Evolutionary conservation across 2,113 vertebrate species (phyloP).

Genomic region (Bos taurus): DNA sequence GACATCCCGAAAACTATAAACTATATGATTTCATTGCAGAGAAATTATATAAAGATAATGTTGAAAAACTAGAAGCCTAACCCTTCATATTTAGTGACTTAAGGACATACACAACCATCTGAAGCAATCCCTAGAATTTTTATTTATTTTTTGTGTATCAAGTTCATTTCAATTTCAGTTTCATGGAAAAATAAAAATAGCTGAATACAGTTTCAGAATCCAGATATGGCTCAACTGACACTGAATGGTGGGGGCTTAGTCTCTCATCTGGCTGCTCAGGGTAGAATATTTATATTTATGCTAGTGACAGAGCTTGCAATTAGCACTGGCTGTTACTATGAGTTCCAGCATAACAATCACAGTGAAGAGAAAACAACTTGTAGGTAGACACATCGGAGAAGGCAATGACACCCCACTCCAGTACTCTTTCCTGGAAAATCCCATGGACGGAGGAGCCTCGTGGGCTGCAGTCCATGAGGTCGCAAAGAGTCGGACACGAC

Average conservation of each 20-base stretch:
- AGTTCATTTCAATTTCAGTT: neutral
- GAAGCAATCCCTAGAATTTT: neutral
- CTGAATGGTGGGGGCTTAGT: neutral
- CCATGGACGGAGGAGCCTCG: too few species aligned
- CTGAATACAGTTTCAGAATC: neutral
- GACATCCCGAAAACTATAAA: neutral
- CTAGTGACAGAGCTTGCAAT: neutral
- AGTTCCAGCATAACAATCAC: neutral
- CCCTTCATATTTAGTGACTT: neutral
- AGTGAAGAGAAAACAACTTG: neutral
- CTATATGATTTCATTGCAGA: neutral
- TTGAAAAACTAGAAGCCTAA: neutral
- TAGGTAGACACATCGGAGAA: neutral
- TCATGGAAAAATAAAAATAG: neutral
- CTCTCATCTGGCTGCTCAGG: neutral
- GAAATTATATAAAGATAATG: neutral
- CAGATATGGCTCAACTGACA: neutral
- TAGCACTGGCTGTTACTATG: neutral
- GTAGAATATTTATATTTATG: neutral
- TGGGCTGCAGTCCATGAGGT: too few species aligned
- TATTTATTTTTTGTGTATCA: neutral
- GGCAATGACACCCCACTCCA: too few species aligned
- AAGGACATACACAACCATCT: neutral
- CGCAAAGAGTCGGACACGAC: too few species aligned
- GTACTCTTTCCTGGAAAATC: too few species aligned